Percentiles rank a stretch among this genome's conserved stretches.
These are phyloP conservation scores for Baronia brevicornis DNA, from an alignment of 2,888 invertebrate genomes.

Conservation along the genomic window DNA sequence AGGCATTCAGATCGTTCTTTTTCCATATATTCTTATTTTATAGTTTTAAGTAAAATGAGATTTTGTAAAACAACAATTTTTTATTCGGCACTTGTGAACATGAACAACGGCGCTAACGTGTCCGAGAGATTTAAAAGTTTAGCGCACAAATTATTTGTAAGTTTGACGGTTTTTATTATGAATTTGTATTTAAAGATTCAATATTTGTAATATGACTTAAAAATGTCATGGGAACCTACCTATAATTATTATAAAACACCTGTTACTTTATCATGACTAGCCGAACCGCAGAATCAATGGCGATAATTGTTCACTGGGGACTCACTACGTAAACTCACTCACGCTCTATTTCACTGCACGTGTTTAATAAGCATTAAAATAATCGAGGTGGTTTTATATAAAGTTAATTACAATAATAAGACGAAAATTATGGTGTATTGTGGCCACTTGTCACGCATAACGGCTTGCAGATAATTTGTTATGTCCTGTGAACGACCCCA, in stretches of 20 bases:
- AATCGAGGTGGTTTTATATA: slow-evolving; percentile 67
- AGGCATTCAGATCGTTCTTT: no score
- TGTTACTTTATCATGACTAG: slow-evolving; percentile 34
- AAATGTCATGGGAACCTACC: slow-evolving; percentile 31
- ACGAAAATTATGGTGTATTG: slow-evolving; percentile 48
- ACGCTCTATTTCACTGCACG: slow-evolving; percentile 55
- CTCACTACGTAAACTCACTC: slow-evolving; percentile 43
- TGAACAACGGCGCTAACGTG: no score
- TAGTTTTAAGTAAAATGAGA: no score
- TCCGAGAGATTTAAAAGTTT: no score
- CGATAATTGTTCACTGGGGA: slow-evolving; percentile 60
- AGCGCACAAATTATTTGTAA: no score
- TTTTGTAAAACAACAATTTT: no score
- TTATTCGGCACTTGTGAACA: no score
- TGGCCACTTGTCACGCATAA: slow-evolving; percentile 50
- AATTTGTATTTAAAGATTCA: no score
- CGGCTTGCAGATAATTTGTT: slow-evolving; percentile 61
- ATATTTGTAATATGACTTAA: no score
- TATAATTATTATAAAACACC: slow-evolving; percentile 34
- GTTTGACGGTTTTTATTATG: no score
- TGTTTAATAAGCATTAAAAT: slow-evolving; percentile 69
- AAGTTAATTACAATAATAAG: slow-evolving; percentile 69
- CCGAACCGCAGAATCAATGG: slow-evolving; percentile 67
- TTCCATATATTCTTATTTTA: no score
- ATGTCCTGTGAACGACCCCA: slow-evolving; percentile 54